A percentile compares a stretch with the other conserved stretches of the same genome.
Conservation (phyloP, 2,888 invertebrate genomes). For the Nomada fucata region DNA sequence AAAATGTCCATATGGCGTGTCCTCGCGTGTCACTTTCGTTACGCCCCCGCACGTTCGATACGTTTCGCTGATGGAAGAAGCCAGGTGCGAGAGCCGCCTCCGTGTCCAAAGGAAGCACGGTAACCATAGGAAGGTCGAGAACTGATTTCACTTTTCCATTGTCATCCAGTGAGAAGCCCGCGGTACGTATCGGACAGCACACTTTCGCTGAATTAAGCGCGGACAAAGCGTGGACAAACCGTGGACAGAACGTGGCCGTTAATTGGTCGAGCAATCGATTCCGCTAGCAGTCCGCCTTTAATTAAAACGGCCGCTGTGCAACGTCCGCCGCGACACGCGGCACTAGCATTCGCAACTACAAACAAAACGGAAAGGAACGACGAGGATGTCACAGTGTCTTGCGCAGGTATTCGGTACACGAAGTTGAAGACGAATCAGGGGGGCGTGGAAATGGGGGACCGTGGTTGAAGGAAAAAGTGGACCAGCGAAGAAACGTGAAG, state of each 20-base stretch:
- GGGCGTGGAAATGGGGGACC: no score
- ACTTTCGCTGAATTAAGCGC: slow-evolving; percentile 71
- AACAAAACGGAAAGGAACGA: no score
- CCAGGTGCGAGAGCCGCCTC: slow-evolving; percentile 7
- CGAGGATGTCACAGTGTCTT: no score
- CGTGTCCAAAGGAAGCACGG: slow-evolving; percentile 25
- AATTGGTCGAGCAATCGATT: slow-evolving; percentile 45
- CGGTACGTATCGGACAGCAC: slow-evolving; percentile 49
- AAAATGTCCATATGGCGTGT: background rate
- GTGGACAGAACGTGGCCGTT: slow-evolving; percentile 37
- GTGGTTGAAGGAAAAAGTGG: background rate
- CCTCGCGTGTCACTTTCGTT: slow-evolving; percentile 38
- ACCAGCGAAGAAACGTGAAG: slow-evolving; percentile 9
- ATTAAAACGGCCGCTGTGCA: slow-evolving; percentile 13
- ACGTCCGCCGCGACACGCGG: background rate
- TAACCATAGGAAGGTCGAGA: slow-evolving; percentile 29
- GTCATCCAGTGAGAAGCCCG: slow-evolving; percentile 62
- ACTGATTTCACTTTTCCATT: slow-evolving; percentile 77
- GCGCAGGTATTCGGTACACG: no score
- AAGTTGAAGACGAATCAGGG: no score
- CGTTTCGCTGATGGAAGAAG: slow-evolving; percentile 34
- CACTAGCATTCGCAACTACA: no score
- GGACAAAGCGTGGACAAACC: slow-evolving; percentile 39
- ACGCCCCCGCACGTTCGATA: slow-evolving; percentile 25
- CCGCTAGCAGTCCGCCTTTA: slow-evolving; percentile 10